phyloP scores from a whole-genome alignment of 2,797 vertebrate genomes.

The Ctenochaetus hawaiiensis region DNA sequence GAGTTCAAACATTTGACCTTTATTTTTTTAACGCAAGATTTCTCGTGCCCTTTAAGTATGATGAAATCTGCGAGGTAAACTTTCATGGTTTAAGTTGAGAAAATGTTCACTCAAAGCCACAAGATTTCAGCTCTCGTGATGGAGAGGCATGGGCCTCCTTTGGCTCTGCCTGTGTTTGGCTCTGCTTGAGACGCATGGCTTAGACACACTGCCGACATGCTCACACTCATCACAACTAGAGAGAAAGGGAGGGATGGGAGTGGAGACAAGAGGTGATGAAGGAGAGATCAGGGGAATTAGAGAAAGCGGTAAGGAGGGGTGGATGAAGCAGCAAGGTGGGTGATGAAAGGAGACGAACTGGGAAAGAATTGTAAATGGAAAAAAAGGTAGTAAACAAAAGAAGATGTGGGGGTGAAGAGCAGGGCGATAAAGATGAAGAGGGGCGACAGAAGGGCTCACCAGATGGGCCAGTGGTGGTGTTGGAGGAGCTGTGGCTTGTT shows the following conservation, averaged over 20 bases:
- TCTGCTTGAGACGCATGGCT: slow-evolving; percentile 43
- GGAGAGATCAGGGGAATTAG: slow-evolving; percentile 43
- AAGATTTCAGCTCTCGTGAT: slow-evolving; percentile 45
- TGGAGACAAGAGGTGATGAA: slow-evolving; percentile 25
- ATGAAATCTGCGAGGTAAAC: slow-evolving; percentile 35
- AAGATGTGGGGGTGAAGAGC: slow-evolving; percentile 10
- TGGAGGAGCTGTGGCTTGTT: slow-evolving; percentile 55
- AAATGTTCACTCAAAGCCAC: slow-evolving; percentile 37
- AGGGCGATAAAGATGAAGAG: neutral
- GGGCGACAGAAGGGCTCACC: slow-evolving; percentile 74
- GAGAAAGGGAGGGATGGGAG: slow-evolving; percentile 22
- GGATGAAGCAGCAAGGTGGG: slow-evolving; percentile 1
- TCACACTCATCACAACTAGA: slow-evolving; percentile 49
- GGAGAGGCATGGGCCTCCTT: slow-evolving; percentile 46
- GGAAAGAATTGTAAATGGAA: slow-evolving; percentile 14
- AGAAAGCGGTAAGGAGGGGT: slow-evolving; percentile 7
- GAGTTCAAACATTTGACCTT: slow-evolving; percentile 35
- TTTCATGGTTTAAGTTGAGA: slow-evolving; percentile 21
- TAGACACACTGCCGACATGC: slow-evolving; percentile 56
- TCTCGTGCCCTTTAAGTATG: slow-evolving; percentile 31
- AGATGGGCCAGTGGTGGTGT: slow-evolving; percentile 58
- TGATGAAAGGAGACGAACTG: slow-evolving; percentile 31
- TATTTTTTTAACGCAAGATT: slow-evolving; percentile 34
- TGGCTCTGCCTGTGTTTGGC: slow-evolving; percentile 54
- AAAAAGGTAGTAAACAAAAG: slow-evolving; percentile 17